Conservation (phyloP, 2,888 invertebrate genomes). For the Oithona nana region DNA sequence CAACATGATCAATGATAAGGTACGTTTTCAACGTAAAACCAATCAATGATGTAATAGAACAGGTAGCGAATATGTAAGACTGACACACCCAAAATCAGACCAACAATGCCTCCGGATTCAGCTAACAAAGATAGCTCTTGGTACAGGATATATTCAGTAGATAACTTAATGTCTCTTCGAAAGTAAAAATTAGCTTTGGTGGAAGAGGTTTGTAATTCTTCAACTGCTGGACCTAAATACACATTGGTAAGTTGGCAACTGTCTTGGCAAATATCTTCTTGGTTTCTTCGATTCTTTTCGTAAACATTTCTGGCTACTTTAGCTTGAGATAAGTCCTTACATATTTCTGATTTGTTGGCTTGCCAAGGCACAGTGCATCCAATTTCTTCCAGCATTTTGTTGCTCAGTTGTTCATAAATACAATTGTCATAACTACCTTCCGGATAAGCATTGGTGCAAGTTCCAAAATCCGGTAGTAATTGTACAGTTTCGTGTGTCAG, state of each 20-base stretch:
- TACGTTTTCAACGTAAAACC: not conserved
- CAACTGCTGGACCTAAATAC: not conserved
- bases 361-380: not conserved
- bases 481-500: not conserved
- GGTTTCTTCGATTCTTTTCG: not conserved
- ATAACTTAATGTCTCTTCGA: not conserved
- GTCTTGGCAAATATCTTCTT: not conserved
- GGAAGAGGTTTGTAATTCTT: not conserved
- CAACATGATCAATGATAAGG: conserved; percentile 17
- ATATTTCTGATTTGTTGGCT: not conserved
- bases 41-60: too few relatives aligned
- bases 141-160: not conserved
- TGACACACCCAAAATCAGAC: not conserved
- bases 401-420: not conserved
- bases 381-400: not conserved
- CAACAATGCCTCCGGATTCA: not conserved
- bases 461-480: not conserved
- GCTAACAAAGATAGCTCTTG: not conserved
- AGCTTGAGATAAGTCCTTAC: not conserved
- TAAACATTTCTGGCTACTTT: not conserved
- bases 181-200: not conserved
- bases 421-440: not conserved
- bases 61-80: too few relatives aligned
- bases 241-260: not conserved
- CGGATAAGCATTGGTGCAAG: not conserved